Evolutionary conservation across 2,797 vertebrate species (phyloP), one percentile per base, ranked within the genome.

Genomic region (Crocidura indochinensis): DNA sequence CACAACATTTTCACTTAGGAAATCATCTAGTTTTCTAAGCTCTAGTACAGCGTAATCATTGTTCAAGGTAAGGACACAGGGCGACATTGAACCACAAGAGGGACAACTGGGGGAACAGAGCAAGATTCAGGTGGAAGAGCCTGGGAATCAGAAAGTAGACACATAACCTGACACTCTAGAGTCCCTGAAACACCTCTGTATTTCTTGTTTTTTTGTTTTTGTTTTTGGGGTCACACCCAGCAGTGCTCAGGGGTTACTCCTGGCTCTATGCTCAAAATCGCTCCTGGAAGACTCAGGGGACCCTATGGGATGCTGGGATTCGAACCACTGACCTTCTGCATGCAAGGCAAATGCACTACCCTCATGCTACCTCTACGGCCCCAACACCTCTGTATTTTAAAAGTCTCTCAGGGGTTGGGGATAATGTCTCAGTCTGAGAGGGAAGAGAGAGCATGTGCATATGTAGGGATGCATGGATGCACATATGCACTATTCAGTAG

Each of bases 111-210:
- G 19, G 12, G 26, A 51, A 56, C 0, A 38, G 65, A 90, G 84
- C 78, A n/a, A 44, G 29, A 15, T 76, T 86, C 46, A 1, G 1
- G 26, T 8, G 64, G 9, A 26, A 56, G 74, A 81, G 65, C 46
- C 29, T 44, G n/a, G 3, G 38, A 24, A 51, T 79, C 8, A 74
- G 75, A 64, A 84, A 76, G 44, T 56, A 47, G 44, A 82, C 78
- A 49, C 44, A 65, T 20, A 77, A 73, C 79, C 56, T 69, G 38
- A 38, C 20, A n/a, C 12, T 46, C 46, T 27, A n/a, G 27, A 38
- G 65, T 82, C 83, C 93, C 79, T 38, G 20, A 80, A 93, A 89
- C 46, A 46, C 65, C 27, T n/a, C 4, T 46, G 6, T n/a, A 88
- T 4, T 87, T n/a, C n/a, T n/a, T n/a, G n/a, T n/a, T n/a, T n/a